Evolutionary conservation across 2,888 invertebrate genomes (phyloP).

Genomic region (Archips xylosteana): DNA sequence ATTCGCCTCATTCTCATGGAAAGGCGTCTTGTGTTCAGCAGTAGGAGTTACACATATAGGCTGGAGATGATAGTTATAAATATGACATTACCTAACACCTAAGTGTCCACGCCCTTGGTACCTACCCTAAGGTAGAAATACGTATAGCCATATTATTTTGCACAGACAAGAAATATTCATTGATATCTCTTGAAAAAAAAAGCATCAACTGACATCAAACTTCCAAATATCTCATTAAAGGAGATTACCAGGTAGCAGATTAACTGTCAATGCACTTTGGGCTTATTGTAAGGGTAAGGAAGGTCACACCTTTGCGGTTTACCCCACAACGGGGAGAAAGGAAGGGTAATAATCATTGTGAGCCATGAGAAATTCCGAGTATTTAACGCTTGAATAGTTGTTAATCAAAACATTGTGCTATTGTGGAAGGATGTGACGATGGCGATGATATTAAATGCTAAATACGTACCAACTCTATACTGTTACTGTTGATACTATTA

Average conservation of each 20-base stretch:
- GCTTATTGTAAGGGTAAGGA: constrained; percentile 8
- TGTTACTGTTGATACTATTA: no score
- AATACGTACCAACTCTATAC: not conserved
- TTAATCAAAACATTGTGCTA: constrained; percentile 25
- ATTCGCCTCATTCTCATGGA: no score
- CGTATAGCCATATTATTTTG: no score
- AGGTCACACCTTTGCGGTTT: constrained; percentile 26
- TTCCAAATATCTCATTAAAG: constrained; percentile 14
- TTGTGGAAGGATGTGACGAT: constrained; percentile 1
- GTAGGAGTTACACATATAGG: no score
- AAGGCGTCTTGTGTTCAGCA: no score
- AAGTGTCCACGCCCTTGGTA: no score
- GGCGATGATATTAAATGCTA: not conserved
- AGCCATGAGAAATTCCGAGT: constrained; percentile 15
- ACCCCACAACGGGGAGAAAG: constrained; percentile 3
- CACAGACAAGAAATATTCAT: not conserved
- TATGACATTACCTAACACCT: no score
- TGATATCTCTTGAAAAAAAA: not conserved
- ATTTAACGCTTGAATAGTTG: constrained; percentile 21
- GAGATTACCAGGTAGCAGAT: constrained; percentile 22
- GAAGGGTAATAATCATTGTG: constrained; percentile 11
- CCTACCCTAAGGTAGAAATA: no score
- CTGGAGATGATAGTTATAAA: no score
- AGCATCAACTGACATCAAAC: not conserved
- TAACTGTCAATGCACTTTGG: constrained; percentile 3